A percentile compares a stretch with the other conserved stretches of the same genome.
Evolutionary conservation across 2,113 vertebrate genomes (phyloP).

Genomic region (Dendrocopos noguchii): DNA sequence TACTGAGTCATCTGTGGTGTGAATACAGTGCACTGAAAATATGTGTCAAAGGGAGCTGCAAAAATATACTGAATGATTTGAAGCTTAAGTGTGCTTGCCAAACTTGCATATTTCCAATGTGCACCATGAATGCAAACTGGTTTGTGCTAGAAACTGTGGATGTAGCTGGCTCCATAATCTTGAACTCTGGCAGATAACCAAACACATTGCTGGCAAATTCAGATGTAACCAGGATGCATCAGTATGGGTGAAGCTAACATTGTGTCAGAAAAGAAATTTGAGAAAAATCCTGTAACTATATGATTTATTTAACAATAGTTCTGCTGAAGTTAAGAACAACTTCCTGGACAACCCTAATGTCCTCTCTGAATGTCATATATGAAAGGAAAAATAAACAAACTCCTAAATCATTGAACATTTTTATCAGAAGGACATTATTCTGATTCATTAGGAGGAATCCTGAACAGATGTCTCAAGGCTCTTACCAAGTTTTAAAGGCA

Average conservation of each 20-base stretch:
- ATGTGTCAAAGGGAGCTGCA: neutral
- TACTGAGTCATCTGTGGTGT: accelerated
- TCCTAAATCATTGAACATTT: neutral
- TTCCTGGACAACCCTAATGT: neutral
- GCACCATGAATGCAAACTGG: neutral
- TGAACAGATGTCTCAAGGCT: neutral
- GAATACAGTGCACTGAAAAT: neutral
- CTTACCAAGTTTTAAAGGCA: neutral
- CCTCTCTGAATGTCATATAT: neutral
- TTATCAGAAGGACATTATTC: neutral
- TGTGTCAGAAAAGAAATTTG: neutral
- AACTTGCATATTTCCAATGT: neutral
- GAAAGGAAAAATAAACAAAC: neutral
- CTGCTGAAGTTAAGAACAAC: neutral
- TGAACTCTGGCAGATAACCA: neutral
- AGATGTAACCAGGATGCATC: neutral
- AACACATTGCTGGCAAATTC: neutral
- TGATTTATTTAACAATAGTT: neutral
- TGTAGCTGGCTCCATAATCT: neutral
- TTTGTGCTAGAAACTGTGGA: neutral
- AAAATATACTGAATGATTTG: neutral
- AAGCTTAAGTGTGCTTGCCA: neutral
- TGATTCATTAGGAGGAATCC: neutral
- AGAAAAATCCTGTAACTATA: neutral
- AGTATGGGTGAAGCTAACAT: neutral